Base-by-base conservation (phyloP, 2,113 vertebrate genomes). In the Sialia sialis region DNA sequence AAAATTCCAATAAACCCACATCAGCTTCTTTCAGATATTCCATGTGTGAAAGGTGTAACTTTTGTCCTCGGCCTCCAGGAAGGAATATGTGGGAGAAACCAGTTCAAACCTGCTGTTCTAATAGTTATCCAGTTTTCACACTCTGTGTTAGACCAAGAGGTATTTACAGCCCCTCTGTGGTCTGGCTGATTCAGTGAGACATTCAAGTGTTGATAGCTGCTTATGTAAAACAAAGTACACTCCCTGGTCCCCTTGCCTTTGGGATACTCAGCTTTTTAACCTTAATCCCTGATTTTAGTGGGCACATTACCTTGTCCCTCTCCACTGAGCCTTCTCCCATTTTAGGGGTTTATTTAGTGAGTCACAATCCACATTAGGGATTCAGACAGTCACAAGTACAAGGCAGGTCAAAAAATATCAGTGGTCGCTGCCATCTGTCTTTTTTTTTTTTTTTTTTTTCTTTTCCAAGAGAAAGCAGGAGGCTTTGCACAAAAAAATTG, bases 41-140 rank as follows among this genome's bases (percentile, higher is more conserved):
- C 21, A 58, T 3, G 1, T 1, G 0, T 25, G 52, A 74, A 52
- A 89, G 18, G 10, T n/a, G 1, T 32, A 76, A 58, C 2, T 0
- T 62, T 54, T 44, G 41, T 26, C 15, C 7, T 18, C 20, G 32
- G 7, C 20, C 12, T 9, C 39, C 6, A 5, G 12, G 41, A 86
- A 43, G 10, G 41, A 64, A 29, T 6, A 22, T 1, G 0, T 7
- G 3, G 18, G 29, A 16, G 11, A 79, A 79, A 20, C 10, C 21
- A 63, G 25, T 15, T 72, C 73, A 90, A 30, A 38, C 3, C 5
- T 55, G 18, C 7, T 49, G 9, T 9, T 80, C 23, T n/a, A 46
- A 17, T 23, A 60, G 5, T 43, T 62, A 21, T 10, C 6, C 23
- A 29, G 2, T 84, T 79, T 72, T 80, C 52, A 54, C 11, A 20